Conservation (phyloP, 2,113 vertebrate species). For the Setophaga kirtlandii region DNA sequence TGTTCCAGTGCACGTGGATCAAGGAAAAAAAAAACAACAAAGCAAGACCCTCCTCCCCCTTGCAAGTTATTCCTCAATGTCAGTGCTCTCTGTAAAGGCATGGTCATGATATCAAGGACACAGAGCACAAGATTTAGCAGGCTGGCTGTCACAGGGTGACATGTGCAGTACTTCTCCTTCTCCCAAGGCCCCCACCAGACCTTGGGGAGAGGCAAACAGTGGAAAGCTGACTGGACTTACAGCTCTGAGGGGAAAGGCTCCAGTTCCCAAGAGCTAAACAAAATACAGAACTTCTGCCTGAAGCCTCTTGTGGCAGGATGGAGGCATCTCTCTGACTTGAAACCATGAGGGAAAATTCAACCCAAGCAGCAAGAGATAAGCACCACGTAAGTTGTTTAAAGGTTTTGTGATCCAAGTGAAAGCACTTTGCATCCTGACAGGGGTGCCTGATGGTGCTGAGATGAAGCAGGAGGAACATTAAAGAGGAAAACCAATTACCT, state of each 20-base stretch:
- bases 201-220: rapidly evolving
- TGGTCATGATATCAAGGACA: neutral
- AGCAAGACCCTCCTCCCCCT: neutral
- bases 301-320: neutral
- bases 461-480: neutral
- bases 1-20: neutral
- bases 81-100: neutral
- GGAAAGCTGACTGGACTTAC: neutral
- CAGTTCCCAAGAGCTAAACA: rapidly evolving
- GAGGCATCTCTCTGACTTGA: neutral
- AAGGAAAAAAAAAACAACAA: neutral
- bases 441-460: neutral
- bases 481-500: constrained; percentile 3
- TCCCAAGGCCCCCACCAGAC: neutral
- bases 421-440: neutral
- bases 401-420: neutral
- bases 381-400: neutral
- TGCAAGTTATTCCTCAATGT: neutral
- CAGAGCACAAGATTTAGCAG: neutral
- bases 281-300: neutral
- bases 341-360: neutral
- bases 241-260: neutral
- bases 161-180: neutral
- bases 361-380: rapidly evolving
- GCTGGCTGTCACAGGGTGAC: neutral